A percentile compares a stretch with the other conserved stretches of the same genome.
Evolutionary conservation across 2,797 vertebrate species (phyloP).

Genomic region (Lophotriccus pileatus): DNA sequence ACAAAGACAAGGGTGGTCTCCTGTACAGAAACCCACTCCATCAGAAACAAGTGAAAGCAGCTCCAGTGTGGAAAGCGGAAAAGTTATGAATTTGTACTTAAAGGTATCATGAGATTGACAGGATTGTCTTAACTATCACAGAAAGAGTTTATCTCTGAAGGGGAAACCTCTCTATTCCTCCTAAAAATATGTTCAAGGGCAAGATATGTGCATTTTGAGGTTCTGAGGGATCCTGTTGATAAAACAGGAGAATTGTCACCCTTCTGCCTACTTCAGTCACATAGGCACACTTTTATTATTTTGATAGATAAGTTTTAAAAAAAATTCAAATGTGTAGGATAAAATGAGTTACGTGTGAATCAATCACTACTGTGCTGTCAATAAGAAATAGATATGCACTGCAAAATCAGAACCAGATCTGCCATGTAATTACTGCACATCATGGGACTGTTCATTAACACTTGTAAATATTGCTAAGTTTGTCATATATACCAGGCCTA

Average conservation of each 20-base stretch:
- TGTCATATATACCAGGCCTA: not conserved
- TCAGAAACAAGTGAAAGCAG: not conserved
- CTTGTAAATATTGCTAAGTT: not conserved
- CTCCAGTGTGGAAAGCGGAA: not conserved
- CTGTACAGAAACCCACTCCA: not conserved
- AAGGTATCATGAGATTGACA: not conserved
- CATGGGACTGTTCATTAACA: not conserved
- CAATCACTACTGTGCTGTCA: not conserved
- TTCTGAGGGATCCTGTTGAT: not conserved
- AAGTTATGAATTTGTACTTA: not conserved
- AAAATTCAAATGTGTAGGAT: accelerated
- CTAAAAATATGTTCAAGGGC: not conserved
- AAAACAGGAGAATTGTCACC: not conserved
- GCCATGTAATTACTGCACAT: not conserved
- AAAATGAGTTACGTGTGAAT: not conserved
- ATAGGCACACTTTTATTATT: not conserved
- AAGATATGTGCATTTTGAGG: not conserved
- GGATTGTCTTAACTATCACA: not conserved
- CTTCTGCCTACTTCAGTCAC: not conserved
- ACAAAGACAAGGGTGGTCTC: not conserved
- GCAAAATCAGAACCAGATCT: not conserved
- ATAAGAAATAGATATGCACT: not conserved
- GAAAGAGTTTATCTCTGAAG: not conserved
- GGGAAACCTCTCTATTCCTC: not conserved
- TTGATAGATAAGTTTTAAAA: not conserved